phyloP scores from a whole-genome alignment of 2,113 vertebrate genomes.

The Forbesichthys agassizii region DNA sequence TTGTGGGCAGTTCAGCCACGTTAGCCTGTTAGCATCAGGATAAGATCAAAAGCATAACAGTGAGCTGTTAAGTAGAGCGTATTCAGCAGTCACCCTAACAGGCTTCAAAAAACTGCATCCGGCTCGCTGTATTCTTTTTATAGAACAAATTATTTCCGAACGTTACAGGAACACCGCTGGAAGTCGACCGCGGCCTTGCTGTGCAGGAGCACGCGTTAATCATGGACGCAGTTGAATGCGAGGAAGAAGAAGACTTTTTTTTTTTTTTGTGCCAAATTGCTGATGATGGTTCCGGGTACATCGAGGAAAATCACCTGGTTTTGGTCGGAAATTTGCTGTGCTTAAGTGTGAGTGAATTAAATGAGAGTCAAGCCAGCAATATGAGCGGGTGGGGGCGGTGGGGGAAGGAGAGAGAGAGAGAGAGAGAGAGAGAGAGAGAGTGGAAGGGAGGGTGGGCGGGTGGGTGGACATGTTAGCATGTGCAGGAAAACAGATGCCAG shows the following conservation, averaged over 20 bases:
- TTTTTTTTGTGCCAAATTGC: constrained; percentile 24
- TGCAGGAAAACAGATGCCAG: constrained; percentile 67
- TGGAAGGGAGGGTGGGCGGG: not conserved
- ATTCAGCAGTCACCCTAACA: too few relatives aligned
- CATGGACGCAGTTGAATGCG: constrained; percentile 26
- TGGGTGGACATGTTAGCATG: constrained; percentile 36
- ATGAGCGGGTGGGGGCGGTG: not conserved
- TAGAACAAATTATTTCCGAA: too few relatives aligned
- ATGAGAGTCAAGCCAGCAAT: too few relatives aligned
- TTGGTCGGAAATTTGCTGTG: constrained; percentile 70
- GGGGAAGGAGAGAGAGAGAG: not conserved
- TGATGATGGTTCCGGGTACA: constrained; percentile 55
- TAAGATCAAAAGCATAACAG: too few relatives aligned
- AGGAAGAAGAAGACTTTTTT: constrained; percentile 29
- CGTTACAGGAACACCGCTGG: too few relatives aligned
- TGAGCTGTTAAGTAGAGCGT: too few relatives aligned
- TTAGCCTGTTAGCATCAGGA: too few relatives aligned
- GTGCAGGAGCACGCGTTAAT: constrained; percentile 1
- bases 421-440: not conserved
- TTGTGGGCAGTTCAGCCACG: too few relatives aligned
- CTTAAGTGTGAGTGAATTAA: constrained; percentile 78
- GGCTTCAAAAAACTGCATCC: too few relatives aligned
- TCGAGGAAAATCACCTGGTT: constrained; percentile 70
- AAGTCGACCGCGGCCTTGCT: too few relatives aligned
- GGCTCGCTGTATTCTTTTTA: too few relatives aligned